These are phyloP conservation scores for Carettochelys insculpta DNA, from an alignment of 2,113 vertebrate species.

Conservation along the genomic window DNA sequence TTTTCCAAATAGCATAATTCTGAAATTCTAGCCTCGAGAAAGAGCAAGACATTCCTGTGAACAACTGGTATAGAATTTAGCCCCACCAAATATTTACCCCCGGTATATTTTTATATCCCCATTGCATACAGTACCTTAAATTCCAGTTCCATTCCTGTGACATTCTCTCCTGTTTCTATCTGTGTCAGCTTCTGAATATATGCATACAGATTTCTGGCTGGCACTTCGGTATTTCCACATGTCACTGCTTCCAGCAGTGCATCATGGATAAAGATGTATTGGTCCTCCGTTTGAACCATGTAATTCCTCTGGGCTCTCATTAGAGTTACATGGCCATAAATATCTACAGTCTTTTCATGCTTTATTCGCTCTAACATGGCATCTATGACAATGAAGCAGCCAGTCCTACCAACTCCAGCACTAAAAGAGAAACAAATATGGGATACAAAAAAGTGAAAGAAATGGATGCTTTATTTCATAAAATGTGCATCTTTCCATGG, in stretches of 20 bases:
- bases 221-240: slow-evolving; percentile 99
- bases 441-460: slow-evolving; percentile 27
- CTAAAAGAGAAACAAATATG: slow-evolving; percentile 72
- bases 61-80: background rate
- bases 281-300: slow-evolving; percentile 99
- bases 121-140: slow-evolving; percentile 88
- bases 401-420: slow-evolving; percentile 96
- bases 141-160: slow-evolving; percentile 98
- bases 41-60: background rate
- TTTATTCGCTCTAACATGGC: slow-evolving; percentile 99
- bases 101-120: background rate
- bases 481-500: background rate
- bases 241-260: slow-evolving; percentile 97
- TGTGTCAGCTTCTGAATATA: slow-evolving; percentile 99
- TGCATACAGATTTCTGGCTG: slow-evolving; percentile 96
- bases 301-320: slow-evolving; percentile 99
- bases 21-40: background rate
- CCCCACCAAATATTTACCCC: background rate
- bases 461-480: background rate
- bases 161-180: slow-evolving; percentile 96
- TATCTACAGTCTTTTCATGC: slow-evolving; percentile 99
- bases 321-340: slow-evolving; percentile 98
- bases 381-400: slow-evolving; percentile 99
- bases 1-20: background rate
- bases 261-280: slow-evolving; percentile 99